phyloP scores from a whole-genome alignment of 2,888 invertebrate genomes.

The Rhagium mordax region DNA sequence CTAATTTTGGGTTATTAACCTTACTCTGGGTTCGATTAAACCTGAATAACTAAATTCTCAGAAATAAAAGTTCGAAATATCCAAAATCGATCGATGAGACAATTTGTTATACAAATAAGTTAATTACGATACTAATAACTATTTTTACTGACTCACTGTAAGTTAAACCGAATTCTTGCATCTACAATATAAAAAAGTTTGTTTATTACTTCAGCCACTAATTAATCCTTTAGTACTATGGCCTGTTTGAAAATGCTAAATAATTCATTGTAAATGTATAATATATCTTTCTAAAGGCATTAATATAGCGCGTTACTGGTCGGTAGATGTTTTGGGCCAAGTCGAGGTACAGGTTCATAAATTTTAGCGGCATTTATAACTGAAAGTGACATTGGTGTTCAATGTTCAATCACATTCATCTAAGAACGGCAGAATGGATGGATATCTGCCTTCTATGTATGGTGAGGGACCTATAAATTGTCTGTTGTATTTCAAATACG shows the following conservation, averaged over 20 bases:
- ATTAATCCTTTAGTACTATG: constrained; percentile 34
- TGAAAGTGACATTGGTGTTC: constrained; percentile 59
- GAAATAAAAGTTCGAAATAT: too few species aligned
- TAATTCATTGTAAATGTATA: constrained; percentile 45
- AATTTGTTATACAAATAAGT: too few species aligned
- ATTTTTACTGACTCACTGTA: background rate
- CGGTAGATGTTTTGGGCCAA: constrained; percentile 51
- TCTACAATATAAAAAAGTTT: constrained; percentile 18
- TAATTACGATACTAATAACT: background rate
- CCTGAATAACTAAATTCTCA: too few species aligned
- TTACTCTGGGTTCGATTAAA: too few species aligned
- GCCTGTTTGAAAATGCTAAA: constrained; percentile 40
- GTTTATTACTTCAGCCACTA: constrained; percentile 28
- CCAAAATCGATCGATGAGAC: too few species aligned
- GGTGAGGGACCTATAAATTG: background rate
- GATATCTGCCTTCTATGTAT: background rate
- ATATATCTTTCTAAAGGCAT: constrained; percentile 45
- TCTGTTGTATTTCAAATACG: background rate
- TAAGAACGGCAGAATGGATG: background rate
- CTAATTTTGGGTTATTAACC: too few species aligned
- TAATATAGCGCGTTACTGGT: constrained; percentile 43
- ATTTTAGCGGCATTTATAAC: constrained; percentile 58
- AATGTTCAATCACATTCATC: constrained; percentile 55
- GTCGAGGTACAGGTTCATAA: constrained; percentile 58
- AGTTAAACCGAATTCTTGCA: background rate